phyloP scores from a whole-genome alignment of 2,113 vertebrate genomes.

The Apeltes quadracus region DNA sequence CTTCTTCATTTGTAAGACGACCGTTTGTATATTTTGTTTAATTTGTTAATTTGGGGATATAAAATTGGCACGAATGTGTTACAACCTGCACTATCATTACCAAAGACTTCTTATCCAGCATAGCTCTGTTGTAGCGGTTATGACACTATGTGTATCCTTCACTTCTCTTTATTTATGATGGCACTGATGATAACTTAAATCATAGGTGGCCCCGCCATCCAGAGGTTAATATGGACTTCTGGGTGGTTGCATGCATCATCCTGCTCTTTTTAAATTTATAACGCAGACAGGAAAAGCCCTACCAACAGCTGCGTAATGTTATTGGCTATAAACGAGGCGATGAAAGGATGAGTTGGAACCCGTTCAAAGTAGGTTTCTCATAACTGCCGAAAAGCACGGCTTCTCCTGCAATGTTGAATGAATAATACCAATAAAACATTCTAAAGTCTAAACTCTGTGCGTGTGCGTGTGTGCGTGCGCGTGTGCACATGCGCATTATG shows the following conservation, averaged over 20 bases:
- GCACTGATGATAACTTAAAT: background rate
- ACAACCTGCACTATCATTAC: background rate
- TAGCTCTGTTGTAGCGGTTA: background rate
- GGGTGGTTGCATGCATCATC: background rate
- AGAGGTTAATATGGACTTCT: background rate
- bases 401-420: background rate
- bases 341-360: conserved; percentile 19
- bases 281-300: background rate
- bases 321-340: background rate
- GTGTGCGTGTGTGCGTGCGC: background rate
- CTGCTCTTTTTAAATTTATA: background rate
- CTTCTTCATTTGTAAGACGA: no score
- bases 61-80: background rate
- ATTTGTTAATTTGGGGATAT: background rate
- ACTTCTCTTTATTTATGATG: background rate
- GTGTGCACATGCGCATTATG: conserved; percentile 5
- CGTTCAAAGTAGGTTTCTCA: background rate
- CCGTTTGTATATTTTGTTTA: background rate
- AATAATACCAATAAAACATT: background rate
- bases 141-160: background rate
- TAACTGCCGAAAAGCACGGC: background rate
- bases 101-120: background rate
- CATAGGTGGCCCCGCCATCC: background rate
- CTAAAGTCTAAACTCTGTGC: background rate
- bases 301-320: background rate